Percentiles rank a stretch among this genome's conserved stretches.
phyloP scores from a whole-genome alignment of 2,113 vertebrate genomes.

The Engraulis encrasicolus region DNA sequence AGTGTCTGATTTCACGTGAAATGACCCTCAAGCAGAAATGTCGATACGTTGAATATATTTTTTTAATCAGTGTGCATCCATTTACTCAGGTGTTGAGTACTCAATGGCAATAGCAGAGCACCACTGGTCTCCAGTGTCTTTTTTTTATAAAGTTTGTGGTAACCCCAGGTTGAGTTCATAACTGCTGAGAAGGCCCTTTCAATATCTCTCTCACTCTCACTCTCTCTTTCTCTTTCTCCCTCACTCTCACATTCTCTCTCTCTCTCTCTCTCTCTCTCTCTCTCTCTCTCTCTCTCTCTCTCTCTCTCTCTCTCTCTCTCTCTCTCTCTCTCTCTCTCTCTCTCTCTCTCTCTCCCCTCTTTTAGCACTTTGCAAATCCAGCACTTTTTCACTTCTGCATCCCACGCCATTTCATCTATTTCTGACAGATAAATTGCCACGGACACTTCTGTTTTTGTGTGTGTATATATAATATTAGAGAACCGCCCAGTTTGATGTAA shows the following conservation, averaged over 20 bases:
- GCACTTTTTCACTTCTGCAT: constrained; percentile 30
- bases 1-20: too few relatives aligned
- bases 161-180: constrained; percentile 25
- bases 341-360: constrained; percentile 24
- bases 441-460: background rate
- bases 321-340: constrained; percentile 27
- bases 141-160: constrained; percentile 11
- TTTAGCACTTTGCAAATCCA: constrained; percentile 43
- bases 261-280: constrained; percentile 22
- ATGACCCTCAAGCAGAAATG: too few relatives aligned
- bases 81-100: background rate
- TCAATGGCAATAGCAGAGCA: background rate
- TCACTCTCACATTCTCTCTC: too few relatives aligned
- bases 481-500: background rate
- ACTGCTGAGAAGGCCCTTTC: background rate
- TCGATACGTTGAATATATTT: background rate
- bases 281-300: constrained; percentile 26
- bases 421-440: background rate
- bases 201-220: constrained; percentile 18
- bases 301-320: constrained; percentile 21
- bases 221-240: constrained; percentile 24
- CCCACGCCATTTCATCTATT: constrained; percentile 5
- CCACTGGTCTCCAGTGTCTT: background rate
- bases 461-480: too few relatives aligned
- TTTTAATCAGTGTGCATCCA: background rate